Conservation (phyloP, 2,888 invertebrate species). For the Ceratothoa steindachneri region DNA sequence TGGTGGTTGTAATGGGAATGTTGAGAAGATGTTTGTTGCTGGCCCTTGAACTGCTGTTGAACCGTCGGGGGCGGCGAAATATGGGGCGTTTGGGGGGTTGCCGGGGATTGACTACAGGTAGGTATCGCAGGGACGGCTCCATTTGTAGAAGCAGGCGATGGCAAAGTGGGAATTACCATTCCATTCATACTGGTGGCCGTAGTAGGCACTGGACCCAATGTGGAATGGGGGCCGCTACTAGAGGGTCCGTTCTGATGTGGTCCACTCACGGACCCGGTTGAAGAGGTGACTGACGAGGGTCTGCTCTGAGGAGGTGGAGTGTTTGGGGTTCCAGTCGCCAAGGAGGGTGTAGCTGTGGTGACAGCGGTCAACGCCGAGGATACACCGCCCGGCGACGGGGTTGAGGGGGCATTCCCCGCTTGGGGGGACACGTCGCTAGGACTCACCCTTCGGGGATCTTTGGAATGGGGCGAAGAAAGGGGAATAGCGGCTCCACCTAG, state of each 20-base stretch:
- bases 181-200: constrained; percentile 5
- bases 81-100: neutral
- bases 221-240: neutral
- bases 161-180: constrained; percentile 1
- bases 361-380: neutral
- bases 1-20: constrained; percentile 6
- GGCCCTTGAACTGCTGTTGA: constrained; percentile 1
- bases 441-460: neutral
- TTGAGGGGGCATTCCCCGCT: neutral
- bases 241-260: constrained; percentile 9
- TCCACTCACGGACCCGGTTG: neutral
- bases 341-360: constrained; percentile 6
- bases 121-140: neutral
- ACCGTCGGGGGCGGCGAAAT: neutral
- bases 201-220: neutral
- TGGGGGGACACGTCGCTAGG: constrained; percentile 1
- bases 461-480: constrained; percentile 14
- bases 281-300: constrained; percentile 11
- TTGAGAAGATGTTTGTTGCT: neutral
- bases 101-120: neutral
- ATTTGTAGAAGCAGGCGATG: neutral
- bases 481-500: constrained; percentile 16
- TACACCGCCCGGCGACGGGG: neutral
- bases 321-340: constrained; percentile 8
- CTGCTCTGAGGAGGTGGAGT: constrained; percentile 5